Base-by-base conservation (phyloP, 2,797 vertebrate species). In the Acomys russatus region DNA sequence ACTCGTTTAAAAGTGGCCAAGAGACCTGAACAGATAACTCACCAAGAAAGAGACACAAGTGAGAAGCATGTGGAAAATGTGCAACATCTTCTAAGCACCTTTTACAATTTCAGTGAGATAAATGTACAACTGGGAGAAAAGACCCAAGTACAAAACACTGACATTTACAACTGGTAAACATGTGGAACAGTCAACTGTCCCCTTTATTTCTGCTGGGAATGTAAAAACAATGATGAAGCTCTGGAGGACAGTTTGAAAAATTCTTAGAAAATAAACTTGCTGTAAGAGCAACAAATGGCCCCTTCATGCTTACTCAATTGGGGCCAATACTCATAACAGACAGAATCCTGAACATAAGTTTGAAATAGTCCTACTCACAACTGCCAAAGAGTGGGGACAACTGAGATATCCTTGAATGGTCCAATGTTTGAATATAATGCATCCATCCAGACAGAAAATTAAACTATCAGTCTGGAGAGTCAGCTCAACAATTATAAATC, bases 181-280 rank as follows among this genome's bases (percentile, higher is more conserved):
- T 49, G 49, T 56, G 6, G 35, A 56, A n/a, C 33, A 87, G 23
- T 44, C 59, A 78, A 35, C 30, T 68, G 5, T 88, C 30, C 22
- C 54, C 25, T 71, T 76, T 12, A 9, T 33, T 44, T 11, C 28
- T 44, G 3, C 2, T 83, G 49, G 33, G 38, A 86, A 66, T 33
- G 59, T 10, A 66, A 68, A 87, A 92, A 79, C 33, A n/a, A 49
- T 38, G 12, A 18, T 78, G 30, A 28, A 3, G 59, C 5, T 51
- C 64, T 54, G 35, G 54, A 82, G 64, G 61, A 61, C 6, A 59
- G 20, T 71, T 96, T 73, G 79, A 30, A 49, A 84, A 20, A 68
- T 68, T 87, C 80, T 74, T 82, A 90, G 1, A 94, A 79, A 95
- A 84, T 73, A 83, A 92, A 87, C 38, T 78, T 80, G 28, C 66